Percentiles rank a stretch among this genome's conserved stretches.
Conservation (phyloP, 2,888 invertebrate genomes). For the Biston betularia region DNA sequence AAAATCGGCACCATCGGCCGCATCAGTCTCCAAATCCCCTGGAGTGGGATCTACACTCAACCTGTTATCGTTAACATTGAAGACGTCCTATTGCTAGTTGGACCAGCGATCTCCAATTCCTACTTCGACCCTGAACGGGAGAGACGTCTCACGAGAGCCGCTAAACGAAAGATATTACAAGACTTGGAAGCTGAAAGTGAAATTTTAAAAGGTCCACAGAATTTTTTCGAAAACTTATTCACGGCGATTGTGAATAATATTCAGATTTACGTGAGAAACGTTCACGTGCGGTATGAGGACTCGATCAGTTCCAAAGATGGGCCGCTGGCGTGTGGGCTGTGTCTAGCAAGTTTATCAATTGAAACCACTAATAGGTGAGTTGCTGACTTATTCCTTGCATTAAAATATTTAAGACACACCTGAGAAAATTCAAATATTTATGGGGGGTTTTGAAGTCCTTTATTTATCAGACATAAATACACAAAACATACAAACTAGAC, state of each 20-base stretch:
- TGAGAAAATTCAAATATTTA: too few species aligned
- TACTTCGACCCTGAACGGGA: conserved; percentile 91
- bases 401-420: background rate
- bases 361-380: conserved; percentile 92
- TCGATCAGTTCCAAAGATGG: conserved; percentile 87
- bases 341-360: conserved; percentile 91
- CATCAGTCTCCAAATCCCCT: conserved; percentile 91
- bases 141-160: conserved; percentile 89
- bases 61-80: conserved; percentile 91
- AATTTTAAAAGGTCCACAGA: conserved; percentile 87
- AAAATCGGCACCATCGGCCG: conserved; percentile 93
- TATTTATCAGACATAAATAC: too few species aligned
- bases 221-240: conserved; percentile 90
- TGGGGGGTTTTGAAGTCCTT: too few species aligned
- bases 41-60: conserved; percentile 91
- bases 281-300: conserved; percentile 94
- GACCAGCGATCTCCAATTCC: conserved; percentile 89
- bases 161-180: conserved; percentile 90
- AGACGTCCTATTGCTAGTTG: conserved; percentile 91
- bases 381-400: too few species aligned
- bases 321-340: conserved; percentile 91
- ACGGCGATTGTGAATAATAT: conserved; percentile 93
- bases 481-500: too few species aligned
- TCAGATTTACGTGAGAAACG: conserved; percentile 91
- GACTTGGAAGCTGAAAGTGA: conserved; percentile 87